These are phyloP conservation scores for Gerris buenoi DNA, from an alignment of 1,140 invertebrate species.

Conservation along the genomic window DNA sequence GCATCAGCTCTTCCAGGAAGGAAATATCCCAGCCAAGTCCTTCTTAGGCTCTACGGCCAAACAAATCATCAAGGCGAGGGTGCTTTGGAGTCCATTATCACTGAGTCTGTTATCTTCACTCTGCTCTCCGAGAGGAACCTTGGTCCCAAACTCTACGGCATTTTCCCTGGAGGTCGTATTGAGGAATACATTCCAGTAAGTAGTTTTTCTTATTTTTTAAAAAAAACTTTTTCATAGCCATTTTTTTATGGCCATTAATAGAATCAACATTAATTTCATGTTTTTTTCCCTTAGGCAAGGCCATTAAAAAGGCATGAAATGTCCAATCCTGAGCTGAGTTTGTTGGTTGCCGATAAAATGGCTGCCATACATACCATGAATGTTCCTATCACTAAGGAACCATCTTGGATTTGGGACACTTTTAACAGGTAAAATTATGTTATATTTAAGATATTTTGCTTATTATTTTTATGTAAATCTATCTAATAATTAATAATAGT, in stretches of 20 bases:
- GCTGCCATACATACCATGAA: conserved; percentile 78
- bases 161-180: conserved; percentile 87
- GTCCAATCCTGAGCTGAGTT: conserved; percentile 53
- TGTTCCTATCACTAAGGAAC: conserved; percentile 86
- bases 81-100: conserved; percentile 69
- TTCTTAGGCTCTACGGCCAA: conserved; percentile 83
- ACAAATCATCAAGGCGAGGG: conserved; percentile 55
- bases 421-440: conserved; percentile 47
- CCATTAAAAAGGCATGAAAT: conserved; percentile 65
- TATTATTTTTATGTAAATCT: too few species aligned
- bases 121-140: conserved; percentile 79
- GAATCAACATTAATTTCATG: background rate
- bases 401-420: conserved; percentile 82
- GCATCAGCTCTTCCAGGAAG: background rate
- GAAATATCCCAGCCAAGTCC: conserved; percentile 45
- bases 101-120: conserved; percentile 90
- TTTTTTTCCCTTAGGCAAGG: conserved; percentile 44
- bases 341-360: conserved; percentile 79
- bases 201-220: conserved; percentile 10
- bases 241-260: too few species aligned
- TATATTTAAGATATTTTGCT: conserved; percentile 3
- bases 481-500: too few species aligned
- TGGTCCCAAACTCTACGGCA: conserved; percentile 86
- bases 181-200: conserved; percentile 89
- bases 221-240: background rate